A percentile compares a stretch with the other conserved stretches of the same genome.
Evolutionary conservation across 1,140 invertebrate genomes (phyloP).

Genomic region (Bombus pascuorum): DNA sequence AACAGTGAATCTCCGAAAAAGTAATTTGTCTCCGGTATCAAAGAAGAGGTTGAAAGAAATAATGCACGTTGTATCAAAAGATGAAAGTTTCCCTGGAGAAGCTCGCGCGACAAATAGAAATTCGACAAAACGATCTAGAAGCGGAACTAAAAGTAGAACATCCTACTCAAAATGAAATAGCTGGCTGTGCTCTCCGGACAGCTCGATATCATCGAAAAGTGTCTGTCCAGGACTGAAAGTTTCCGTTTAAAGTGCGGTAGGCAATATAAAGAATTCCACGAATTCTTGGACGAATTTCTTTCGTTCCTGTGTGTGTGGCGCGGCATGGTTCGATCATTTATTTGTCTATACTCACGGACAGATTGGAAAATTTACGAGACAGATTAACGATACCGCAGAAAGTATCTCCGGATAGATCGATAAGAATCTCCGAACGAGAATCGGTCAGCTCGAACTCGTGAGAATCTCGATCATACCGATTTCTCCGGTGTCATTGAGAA

Average conservation of each 20-base stretch:
- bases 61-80: not conserved
- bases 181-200: no score
- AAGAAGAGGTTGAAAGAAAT: not conserved
- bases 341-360: not conserved
- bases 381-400: constrained; percentile 47
- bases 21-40: not conserved
- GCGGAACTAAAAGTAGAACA: not conserved
- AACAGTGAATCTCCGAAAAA: not conserved
- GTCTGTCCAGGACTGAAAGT: not conserved
- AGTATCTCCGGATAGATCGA: not conserved
- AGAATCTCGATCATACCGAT: constrained; percentile 52
- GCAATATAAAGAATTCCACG: not conserved
- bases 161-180: not conserved
- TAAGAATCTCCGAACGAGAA: constrained; percentile 5
- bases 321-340: constrained; percentile 9
- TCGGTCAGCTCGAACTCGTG: constrained; percentile 50
- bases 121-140: not conserved
- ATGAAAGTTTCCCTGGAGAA: not conserved
- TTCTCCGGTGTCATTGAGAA: constrained; percentile 57
- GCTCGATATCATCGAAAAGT: no score
- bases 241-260: not conserved
- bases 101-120: not conserved
- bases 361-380: constrained; percentile 37
- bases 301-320: not conserved
- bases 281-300: constrained; percentile 12